These are phyloP conservation scores for Chromis chromis DNA, from an alignment of 2,797 vertebrate species.

Conservation along the genomic window DNA sequence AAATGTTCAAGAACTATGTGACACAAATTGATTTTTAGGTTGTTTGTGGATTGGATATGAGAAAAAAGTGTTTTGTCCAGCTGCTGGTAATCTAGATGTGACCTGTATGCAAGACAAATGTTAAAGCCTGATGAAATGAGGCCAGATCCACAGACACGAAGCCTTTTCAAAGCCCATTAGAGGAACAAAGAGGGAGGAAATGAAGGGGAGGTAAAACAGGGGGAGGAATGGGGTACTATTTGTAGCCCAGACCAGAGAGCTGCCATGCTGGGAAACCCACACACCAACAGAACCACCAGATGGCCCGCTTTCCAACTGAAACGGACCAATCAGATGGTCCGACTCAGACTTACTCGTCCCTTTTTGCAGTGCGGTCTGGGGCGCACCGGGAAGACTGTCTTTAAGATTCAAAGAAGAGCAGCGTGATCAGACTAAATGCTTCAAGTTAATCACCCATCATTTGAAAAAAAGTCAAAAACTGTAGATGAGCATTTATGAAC, in stretches of 20 bases:
- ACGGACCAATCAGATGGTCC: slow-evolving; percentile 69
- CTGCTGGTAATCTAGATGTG: not conserved
- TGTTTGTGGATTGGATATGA: not conserved
- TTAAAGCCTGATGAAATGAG: slow-evolving; percentile 35
- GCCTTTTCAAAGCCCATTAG: slow-evolving; percentile 33
- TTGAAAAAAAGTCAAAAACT: slow-evolving; percentile 9
- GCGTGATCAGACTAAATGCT: slow-evolving; percentile 54
- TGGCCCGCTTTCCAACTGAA: slow-evolving; percentile 57
- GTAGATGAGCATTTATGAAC: not conserved
- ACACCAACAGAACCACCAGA: slow-evolving; percentile 69
- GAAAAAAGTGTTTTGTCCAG: not conserved
- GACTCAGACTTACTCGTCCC: slow-evolving; percentile 86
- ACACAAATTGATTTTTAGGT: not conserved
- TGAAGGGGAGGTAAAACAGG: not conserved
- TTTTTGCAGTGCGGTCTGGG: slow-evolving; percentile 93
- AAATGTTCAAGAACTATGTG: not conserved
- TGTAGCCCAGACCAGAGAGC: slow-evolving; percentile 57
- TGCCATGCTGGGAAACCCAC: slow-evolving; percentile 72
- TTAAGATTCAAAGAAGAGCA: slow-evolving; percentile 83
- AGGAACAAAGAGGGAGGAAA: slow-evolving; percentile 14
- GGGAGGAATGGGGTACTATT: slow-evolving; percentile 12
- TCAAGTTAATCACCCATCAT: not conserved
- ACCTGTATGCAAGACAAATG: slow-evolving; percentile 18
- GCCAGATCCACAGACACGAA: slow-evolving; percentile 30
- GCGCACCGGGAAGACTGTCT: slow-evolving; percentile 92